Percentiles rank a stretch among this genome's conserved stretches.
phyloP scores from a whole-genome alignment of 1,140 invertebrate species.

The Aplysia californica region DNA sequence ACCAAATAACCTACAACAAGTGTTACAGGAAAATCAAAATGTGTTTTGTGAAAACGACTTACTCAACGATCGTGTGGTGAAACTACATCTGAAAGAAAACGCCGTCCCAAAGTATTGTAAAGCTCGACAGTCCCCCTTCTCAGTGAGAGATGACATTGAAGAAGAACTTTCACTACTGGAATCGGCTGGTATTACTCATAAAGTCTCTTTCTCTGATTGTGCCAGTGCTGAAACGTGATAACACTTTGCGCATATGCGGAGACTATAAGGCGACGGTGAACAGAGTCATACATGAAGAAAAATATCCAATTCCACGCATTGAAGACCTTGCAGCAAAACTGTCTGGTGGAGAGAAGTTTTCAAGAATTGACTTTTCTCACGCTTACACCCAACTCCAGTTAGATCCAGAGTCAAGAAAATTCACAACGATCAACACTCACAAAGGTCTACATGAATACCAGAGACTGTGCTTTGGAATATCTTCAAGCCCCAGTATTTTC shows the following conservation, averaged over 20 bases:
- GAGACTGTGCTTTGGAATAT: no score
- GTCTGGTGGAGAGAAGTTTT: slow-evolving; percentile 47
- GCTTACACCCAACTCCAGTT: slow-evolving; percentile 44
- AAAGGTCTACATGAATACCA: no score
- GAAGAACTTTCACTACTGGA: slow-evolving; percentile 41
- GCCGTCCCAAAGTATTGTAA: slow-evolving; percentile 30
- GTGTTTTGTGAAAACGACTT: slow-evolving; percentile 22
- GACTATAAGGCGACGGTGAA: no score
- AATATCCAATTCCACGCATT: no score
- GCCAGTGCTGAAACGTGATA: slow-evolving; percentile 61
- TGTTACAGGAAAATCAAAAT: neutral
- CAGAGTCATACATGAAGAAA: no score
- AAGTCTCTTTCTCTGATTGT: slow-evolving; percentile 50
- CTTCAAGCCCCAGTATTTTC: no score
- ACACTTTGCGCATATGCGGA: no score
- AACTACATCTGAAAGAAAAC: slow-evolving; percentile 30
- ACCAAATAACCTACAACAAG: neutral
- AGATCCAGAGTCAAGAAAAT: slow-evolving; percentile 42
- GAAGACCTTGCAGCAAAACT: no score
- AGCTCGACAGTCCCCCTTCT: slow-evolving; percentile 38
- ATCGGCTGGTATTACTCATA: slow-evolving; percentile 36
- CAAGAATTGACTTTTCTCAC: slow-evolving; percentile 53
- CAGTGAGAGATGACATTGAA: slow-evolving; percentile 45
- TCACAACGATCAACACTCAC: slow-evolving; percentile 46
- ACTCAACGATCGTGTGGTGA: slow-evolving; percentile 28